These are phyloP conservation scores for Oryzias dopingdopingensis DNA, from an alignment of 2,797 vertebrate genomes.

Conservation along the genomic window DNA sequence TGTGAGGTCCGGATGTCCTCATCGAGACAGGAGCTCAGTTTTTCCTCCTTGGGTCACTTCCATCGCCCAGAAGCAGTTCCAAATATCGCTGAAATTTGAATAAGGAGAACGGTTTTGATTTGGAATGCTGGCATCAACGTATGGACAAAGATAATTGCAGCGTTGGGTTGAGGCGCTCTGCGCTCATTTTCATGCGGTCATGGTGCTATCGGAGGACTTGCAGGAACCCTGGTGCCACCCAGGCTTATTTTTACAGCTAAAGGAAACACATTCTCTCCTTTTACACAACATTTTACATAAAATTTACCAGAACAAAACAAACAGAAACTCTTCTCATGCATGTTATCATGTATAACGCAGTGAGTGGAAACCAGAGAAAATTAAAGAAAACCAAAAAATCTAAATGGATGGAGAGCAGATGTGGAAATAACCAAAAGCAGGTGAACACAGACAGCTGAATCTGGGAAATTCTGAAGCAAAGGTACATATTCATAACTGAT, in stretches of 20 bases:
- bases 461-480: too few species aligned
- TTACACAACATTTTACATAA: too few species aligned
- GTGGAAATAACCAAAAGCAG: too few species aligned
- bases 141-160: background rate
- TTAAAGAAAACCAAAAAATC: too few species aligned
- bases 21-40: background rate
- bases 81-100: conserved; percentile 2
- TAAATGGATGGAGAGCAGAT: too few species aligned
- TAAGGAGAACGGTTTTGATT: background rate
- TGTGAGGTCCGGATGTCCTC: background rate
- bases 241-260: background rate
- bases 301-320: too few species aligned
- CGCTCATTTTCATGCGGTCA: background rate
- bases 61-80: background rate
- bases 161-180: background rate
- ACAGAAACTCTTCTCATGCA: too few species aligned
- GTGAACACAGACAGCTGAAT: too few species aligned
- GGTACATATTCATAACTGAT: too few species aligned
- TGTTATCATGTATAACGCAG: too few species aligned
- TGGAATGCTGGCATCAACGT: background rate
- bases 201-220: background rate
- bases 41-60: background rate
- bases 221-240: background rate
- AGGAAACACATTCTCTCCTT: background rate
- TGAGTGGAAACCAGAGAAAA: too few species aligned